A percentile compares a stretch with the other conserved stretches of the same genome.
phyloP scores from a whole-genome alignment of 2,888 invertebrate species.

The Drosophila pegasa region DNA sequence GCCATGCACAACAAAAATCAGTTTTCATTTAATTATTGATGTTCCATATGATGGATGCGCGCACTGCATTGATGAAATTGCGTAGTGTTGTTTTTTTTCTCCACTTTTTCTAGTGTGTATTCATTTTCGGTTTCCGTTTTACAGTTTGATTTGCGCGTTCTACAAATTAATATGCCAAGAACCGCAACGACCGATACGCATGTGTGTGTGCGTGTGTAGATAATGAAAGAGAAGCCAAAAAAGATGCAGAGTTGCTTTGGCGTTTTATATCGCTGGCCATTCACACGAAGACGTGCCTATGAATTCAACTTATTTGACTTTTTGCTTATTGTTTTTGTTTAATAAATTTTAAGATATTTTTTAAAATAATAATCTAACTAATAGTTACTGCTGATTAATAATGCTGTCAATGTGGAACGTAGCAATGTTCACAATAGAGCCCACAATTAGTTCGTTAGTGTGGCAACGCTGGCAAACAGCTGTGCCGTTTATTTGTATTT shows the following conservation, averaged over 20 bases:
- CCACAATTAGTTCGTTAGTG: constrained; percentile 1
- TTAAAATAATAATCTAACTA: neutral
- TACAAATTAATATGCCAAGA: constrained; percentile 47
- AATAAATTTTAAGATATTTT: neutral
- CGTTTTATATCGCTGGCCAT: constrained; percentile 11
- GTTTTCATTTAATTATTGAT: constrained; percentile 36
- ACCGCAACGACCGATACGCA: constrained; percentile 58
- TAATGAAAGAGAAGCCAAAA: constrained; percentile 49
- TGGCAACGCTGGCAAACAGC: constrained; percentile 56
- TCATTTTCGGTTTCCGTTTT: constrained; percentile 46
- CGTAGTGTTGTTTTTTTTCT: constrained; percentile 24
- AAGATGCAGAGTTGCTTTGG: constrained; percentile 33
- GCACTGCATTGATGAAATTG: constrained; percentile 33
- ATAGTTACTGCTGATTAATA: neutral
- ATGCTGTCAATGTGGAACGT: neutral
- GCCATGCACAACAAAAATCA: constrained; percentile 38
- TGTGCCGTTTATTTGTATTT: constrained; percentile 54
- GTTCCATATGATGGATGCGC: constrained; percentile 8
- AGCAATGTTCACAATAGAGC: neutral
- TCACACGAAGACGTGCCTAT: constrained; percentile 9
- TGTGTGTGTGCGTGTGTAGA: constrained; percentile 47
- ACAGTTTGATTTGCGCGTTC: constrained; percentile 61
- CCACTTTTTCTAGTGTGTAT: constrained; percentile 31
- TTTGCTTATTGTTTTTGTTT: neutral
- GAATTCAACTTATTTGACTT: neutral